These are phyloP conservation scores for Elymnias hypermnestra DNA, from an alignment of 1,140 invertebrate genomes.

Conservation along the genomic window DNA sequence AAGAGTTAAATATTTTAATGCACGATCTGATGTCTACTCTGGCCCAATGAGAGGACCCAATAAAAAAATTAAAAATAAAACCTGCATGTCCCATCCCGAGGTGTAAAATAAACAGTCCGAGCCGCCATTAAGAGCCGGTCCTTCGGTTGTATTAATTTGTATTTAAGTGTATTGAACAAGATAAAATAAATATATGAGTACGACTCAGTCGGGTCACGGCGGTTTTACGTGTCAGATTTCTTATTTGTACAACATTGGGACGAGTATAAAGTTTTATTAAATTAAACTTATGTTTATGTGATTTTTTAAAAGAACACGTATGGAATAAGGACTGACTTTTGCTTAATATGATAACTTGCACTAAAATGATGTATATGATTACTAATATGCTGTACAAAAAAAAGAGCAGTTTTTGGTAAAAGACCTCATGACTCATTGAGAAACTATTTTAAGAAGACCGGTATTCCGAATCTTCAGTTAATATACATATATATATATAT, in stretches of 20 bases:
- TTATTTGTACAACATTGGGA: constrained; percentile 12
- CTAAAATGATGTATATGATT: no score
- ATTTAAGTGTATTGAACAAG: constrained; percentile 75
- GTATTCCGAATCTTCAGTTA: no score
- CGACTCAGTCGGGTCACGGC: constrained; percentile 36
- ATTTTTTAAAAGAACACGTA: no score
- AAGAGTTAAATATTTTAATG: no score
- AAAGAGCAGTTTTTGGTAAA: no score
- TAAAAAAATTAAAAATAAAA: constrained; percentile 62
- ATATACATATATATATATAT: no score
- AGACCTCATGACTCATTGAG: no score
- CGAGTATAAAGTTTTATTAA: constrained; percentile 1
- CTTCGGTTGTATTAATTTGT: constrained; percentile 73
- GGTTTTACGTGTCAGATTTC: constrained; percentile 43
- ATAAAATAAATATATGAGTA: constrained; percentile 71
- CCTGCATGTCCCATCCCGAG: constrained; percentile 58
- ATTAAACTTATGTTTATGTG: neutral
- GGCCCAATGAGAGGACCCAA: constrained; percentile 29
- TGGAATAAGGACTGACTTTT: no score
- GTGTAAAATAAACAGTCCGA: constrained; percentile 72
- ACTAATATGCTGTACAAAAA: no score
- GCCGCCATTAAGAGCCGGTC: constrained; percentile 64
- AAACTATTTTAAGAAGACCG: no score
- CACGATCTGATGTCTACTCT: constrained; percentile 16
- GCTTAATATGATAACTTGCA: no score